A percentile compares a stretch with the other conserved stretches of the same genome.
Evolutionary conservation across 2,888 invertebrate species (phyloP).

Genomic region (Adelphocoris suturalis): DNA sequence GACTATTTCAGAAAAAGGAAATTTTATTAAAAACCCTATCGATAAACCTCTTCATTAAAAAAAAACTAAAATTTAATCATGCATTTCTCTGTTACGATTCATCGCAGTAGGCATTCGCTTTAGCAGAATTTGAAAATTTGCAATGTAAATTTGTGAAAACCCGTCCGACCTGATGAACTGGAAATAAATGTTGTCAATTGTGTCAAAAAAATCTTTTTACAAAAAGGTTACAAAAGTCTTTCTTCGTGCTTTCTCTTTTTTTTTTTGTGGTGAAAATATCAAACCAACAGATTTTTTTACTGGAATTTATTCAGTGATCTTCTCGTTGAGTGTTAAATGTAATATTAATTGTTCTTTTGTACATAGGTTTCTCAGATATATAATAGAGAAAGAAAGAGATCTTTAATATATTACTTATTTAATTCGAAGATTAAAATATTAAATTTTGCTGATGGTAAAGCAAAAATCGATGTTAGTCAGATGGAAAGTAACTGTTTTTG

Average conservation of each 20-base stretch:
- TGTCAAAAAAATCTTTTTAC: slow-evolving; percentile 35
- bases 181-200: slow-evolving; percentile 58
- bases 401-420: neutral
- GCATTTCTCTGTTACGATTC: neutral
- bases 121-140: neutral
- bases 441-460: neutral
- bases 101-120: neutral
- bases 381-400: slow-evolving; percentile 4
- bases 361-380: neutral
- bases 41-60: neutral
- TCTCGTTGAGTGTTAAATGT: slow-evolving; percentile 18
- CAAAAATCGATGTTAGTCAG: neutral
- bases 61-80: neutral
- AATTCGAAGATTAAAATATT: neutral
- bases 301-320: neutral
- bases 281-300: slow-evolving; percentile 22
- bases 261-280: neutral
- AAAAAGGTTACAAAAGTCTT: slow-evolving; percentile 38
- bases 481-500: neutral
- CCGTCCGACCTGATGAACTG: slow-evolving; percentile 54
- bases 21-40: no score
- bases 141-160: slow-evolving; percentile 24
- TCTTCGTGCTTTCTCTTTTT: slow-evolving; percentile 20
- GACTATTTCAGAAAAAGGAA: no score
- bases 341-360: slow-evolving; percentile 6